Percentiles rank a stretch among this genome's conserved stretches.
phyloP scores from a whole-genome alignment of 2,113 vertebrate species.

The Sigmodon hispidus region DNA sequence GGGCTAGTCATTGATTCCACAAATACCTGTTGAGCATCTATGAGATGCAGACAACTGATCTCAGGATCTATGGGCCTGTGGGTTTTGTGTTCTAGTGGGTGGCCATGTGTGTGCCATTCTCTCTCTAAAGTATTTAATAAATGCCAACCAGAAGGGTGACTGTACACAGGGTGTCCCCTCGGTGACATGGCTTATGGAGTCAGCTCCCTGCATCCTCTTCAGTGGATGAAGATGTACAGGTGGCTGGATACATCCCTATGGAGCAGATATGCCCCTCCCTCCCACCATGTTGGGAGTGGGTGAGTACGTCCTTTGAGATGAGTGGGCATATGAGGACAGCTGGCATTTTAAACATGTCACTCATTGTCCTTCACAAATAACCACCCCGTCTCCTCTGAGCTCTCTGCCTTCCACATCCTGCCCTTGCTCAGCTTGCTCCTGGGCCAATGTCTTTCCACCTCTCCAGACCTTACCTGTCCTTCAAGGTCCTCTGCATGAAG shows the following conservation, averaged over 20 bases:
- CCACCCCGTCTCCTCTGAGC: background rate
- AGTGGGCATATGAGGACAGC: background rate
- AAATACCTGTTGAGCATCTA: background rate
- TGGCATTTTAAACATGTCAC: background rate
- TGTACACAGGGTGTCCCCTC: background rate
- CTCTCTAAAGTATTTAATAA: background rate
- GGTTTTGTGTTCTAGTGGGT: background rate
- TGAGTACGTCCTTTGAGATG: background rate
- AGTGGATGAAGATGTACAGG: background rate
- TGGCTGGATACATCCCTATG: background rate
- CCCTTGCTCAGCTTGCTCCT: background rate
- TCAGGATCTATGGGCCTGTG: accelerated
- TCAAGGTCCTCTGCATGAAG: background rate
- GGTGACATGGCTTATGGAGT: background rate
- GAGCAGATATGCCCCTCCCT: background rate
- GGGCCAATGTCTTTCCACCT: background rate
- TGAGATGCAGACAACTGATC: background rate
- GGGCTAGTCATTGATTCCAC: background rate
- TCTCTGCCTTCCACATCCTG: background rate
- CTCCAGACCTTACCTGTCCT: background rate
- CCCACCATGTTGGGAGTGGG: background rate
- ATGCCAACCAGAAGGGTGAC: background rate
- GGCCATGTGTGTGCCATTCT: background rate
- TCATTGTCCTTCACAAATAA: background rate
- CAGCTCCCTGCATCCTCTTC: background rate